Conservation (phyloP, 1,140 invertebrate genomes). For the Cardiocondyla obscurior region DNA sequence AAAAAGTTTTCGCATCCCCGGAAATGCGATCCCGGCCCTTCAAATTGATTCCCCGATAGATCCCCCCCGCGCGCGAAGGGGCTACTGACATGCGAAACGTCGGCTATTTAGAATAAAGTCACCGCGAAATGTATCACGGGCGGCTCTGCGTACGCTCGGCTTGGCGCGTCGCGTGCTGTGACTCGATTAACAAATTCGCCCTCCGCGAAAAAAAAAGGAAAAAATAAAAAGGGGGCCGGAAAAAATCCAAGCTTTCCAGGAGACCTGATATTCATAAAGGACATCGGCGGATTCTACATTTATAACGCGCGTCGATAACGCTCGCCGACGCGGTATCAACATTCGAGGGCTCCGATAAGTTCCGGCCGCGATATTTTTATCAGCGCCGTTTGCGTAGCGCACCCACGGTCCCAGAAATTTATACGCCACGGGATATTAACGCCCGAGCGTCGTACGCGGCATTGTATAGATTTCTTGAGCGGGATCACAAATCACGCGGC, state of each 20-base stretch:
- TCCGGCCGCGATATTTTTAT: background rate
- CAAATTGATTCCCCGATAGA: slow-evolving; percentile 44
- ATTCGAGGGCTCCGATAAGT: background rate
- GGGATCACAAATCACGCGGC: background rate
- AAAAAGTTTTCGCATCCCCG: slow-evolving; percentile 27
- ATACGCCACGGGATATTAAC: background rate
- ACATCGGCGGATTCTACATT: background rate
- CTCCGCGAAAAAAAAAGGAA: background rate
- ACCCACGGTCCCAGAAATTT: background rate
- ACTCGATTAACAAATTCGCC: background rate
- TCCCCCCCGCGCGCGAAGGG: background rate
- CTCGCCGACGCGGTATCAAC: no score
- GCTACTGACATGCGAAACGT: background rate
- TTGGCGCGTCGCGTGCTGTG: no score
- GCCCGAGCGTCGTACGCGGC: background rate
- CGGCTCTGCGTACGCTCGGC: no score
- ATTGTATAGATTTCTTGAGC: background rate
- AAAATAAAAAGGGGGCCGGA: no score
- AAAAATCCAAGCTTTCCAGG: no score
- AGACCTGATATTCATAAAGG: background rate
- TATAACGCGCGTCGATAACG: no score
- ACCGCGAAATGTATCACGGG: no score
- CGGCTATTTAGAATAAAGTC: background rate
- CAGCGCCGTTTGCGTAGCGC: background rate
- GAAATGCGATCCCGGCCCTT: slow-evolving; percentile 1